A percentile compares a stretch with the other conserved stretches of the same genome.
Conservation (phyloP, 2,113 vertebrate genomes). For the Garra rufa region DNA sequence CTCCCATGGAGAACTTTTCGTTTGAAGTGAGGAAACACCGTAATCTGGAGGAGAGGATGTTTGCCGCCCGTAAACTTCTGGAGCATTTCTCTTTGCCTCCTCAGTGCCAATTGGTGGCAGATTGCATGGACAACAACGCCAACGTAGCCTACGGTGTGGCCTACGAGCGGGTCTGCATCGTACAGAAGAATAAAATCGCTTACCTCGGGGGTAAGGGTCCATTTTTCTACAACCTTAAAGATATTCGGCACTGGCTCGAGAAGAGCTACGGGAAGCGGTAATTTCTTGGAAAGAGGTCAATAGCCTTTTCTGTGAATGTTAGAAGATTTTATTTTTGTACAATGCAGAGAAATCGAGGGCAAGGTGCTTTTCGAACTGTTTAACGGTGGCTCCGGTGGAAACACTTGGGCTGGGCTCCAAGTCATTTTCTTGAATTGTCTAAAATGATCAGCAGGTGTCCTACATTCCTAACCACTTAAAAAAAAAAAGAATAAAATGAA, state of each 20-base stretch:
- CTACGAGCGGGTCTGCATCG: constrained; percentile 93
- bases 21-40: constrained; percentile 90
- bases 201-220: constrained; percentile 96
- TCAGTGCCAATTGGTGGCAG: constrained; percentile 91
- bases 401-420: constrained; percentile 32
- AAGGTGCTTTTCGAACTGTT: constrained; percentile 43
- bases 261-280: constrained; percentile 86
- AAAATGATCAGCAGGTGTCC: constrained; percentile 37
- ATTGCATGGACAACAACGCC: constrained; percentile 97
- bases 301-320: constrained; percentile 28
- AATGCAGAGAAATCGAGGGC: constrained; percentile 38
- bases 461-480: constrained; percentile 44
- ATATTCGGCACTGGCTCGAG: constrained; percentile 91
- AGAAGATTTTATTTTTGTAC: constrained; percentile 54
- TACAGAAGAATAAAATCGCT: constrained; percentile 90
- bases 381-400: constrained; percentile 30
- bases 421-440: constrained; percentile 42
- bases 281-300: constrained; percentile 55
- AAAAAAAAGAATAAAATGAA: constrained; percentile 20
- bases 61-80: constrained; percentile 86
- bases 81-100: constrained; percentile 89
- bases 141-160: constrained; percentile 94
- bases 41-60: constrained; percentile 88
- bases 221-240: constrained; percentile 92
- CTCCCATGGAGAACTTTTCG: constrained; percentile 81